phyloP scores from a whole-genome alignment of 2,113 vertebrate genomes.

The Heteronetta atricapilla region DNA sequence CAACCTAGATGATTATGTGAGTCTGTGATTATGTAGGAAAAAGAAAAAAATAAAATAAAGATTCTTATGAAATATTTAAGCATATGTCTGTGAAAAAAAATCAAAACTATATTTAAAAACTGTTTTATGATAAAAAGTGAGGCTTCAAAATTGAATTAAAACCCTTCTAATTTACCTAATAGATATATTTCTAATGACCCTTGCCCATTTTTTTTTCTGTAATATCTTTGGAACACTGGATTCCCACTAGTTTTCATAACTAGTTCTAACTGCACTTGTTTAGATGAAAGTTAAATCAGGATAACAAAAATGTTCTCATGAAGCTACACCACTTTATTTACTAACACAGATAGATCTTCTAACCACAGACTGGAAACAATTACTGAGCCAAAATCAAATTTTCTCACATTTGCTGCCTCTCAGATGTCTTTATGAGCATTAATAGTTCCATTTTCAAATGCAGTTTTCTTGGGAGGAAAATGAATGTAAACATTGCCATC shows the following conservation, averaged over 20 bases:
- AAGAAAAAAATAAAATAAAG: not conserved
- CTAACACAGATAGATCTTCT: not conserved
- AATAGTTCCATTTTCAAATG: not conserved
- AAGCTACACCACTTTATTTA: not conserved
- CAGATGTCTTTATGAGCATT: not conserved
- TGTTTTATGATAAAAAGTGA: not conserved
- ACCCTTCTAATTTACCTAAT: not conserved
- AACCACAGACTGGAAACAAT: not conserved
- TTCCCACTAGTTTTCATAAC: not conserved
- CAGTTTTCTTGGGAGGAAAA: not conserved
- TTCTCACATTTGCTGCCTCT: not conserved
- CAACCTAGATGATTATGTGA: no score
- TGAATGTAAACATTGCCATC: not conserved
- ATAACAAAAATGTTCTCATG: not conserved
- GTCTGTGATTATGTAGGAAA: not conserved
- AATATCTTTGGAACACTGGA: not conserved
- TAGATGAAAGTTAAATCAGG: not conserved
- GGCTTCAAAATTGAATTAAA: not conserved
- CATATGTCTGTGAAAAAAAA: not conserved
- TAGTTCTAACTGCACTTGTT: not conserved
- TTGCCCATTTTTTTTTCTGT: not conserved
- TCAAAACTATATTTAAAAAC: not conserved
- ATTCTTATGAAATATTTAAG: constrained; percentile 29
- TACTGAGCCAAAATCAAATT: not conserved
- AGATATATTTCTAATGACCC: accelerated